phyloP scores from a whole-genome alignment of 1,140 invertebrate species.

The Thaumetopoea pityocampa region DNA sequence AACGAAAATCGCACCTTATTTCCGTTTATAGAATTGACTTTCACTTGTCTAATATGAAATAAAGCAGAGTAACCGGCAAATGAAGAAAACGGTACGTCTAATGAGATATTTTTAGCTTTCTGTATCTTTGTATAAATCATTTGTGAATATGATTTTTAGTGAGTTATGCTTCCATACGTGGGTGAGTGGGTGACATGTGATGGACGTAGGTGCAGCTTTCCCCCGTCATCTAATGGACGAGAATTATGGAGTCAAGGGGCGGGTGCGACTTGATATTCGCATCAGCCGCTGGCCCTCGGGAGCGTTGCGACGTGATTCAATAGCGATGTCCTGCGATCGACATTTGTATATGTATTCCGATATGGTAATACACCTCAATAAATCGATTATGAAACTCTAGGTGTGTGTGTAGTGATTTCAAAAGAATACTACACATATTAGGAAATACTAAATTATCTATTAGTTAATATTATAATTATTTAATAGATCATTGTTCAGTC shows the following conservation, averaged over 20 bases:
- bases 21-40: constrained; percentile 39
- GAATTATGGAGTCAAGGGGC: constrained; percentile 60
- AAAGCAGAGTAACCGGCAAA: constrained; percentile 39
- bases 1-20: constrained; percentile 52
- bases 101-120: constrained; percentile 52
- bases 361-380: constrained; percentile 42
- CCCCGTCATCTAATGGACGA: constrained; percentile 55
- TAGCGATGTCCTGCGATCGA: constrained; percentile 39
- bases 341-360: constrained; percentile 23
- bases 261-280: constrained; percentile 67
- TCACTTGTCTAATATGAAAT: constrained; percentile 31
- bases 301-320: constrained; percentile 52
- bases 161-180: no score
- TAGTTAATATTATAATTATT: no score
- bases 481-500: no score
- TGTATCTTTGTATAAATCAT: no score
- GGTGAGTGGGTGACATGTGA: constrained; percentile 34
- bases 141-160: neutral
- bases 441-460: no score
- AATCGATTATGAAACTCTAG: constrained; percentile 17
- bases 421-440: neutral
- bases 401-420: neutral
- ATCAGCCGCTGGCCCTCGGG: constrained; percentile 56
- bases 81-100: constrained; percentile 52
- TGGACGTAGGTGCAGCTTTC: constrained; percentile 51